Evolutionary conservation across 1,140 invertebrate genomes (phyloP).

Genomic region (Bombyx mandarina): DNA sequence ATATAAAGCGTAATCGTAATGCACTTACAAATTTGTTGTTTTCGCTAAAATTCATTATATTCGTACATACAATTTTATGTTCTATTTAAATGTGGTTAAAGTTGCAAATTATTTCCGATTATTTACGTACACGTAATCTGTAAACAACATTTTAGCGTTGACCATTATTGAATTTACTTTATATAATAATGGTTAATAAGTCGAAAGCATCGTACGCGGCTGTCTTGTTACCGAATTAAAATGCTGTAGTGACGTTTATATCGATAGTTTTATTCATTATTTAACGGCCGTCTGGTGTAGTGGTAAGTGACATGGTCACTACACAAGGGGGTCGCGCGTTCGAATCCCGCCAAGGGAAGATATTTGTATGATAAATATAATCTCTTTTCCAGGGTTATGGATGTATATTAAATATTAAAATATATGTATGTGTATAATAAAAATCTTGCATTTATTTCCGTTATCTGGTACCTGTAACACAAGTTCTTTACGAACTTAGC

Average conservation of each 20-base stretch:
- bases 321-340: too few relatives aligned
- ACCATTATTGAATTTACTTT: slow-evolving; percentile 71
- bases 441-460: too few relatives aligned
- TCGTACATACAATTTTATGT: slow-evolving; percentile 19
- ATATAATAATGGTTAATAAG: slow-evolving; percentile 70
- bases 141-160: slow-evolving; percentile 55
- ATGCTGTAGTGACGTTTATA: slow-evolving; percentile 15
- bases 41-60: slow-evolving; percentile 16
- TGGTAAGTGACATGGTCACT: too few relatives aligned
- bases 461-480: too few relatives aligned
- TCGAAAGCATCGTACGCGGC: slow-evolving; percentile 57
- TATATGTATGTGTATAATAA: too few relatives aligned
- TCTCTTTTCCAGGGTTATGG: too few relatives aligned
- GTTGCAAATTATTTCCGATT: slow-evolving; percentile 12
- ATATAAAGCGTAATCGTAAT: slow-evolving; percentile 9
- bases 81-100: slow-evolving; percentile 17
- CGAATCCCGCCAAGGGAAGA: too few relatives aligned
- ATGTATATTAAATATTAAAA: too few relatives aligned
- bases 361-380: too few relatives aligned
- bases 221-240: slow-evolving; percentile 46
- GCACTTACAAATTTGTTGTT: slow-evolving; percentile 16
- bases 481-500: too few relatives aligned
- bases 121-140: slow-evolving; percentile 20
- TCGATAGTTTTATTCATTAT: slow-evolving; percentile 16
- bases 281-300: too few relatives aligned